Evolutionary conservation across 1,140 invertebrate genomes (phyloP), one percentile per base, ranked within the genome.

Genomic region (Drosophila ananassae): DNA sequence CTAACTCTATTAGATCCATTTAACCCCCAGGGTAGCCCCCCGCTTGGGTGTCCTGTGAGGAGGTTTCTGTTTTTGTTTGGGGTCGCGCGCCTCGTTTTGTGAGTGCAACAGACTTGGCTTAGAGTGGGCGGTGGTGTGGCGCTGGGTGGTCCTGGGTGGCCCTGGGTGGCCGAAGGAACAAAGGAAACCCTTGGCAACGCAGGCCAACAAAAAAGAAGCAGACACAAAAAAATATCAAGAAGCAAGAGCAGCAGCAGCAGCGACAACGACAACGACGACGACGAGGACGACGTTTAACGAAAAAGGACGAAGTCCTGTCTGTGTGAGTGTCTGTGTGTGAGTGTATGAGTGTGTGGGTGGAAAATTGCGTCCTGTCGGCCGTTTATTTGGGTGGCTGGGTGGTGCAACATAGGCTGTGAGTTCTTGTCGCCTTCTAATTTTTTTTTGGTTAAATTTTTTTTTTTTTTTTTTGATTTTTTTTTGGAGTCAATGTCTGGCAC

Each of bases 101-200:
- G 76, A 81, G 81, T 87, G 82, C 82, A 87, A 81, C 81, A 87
- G 82, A 87, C 82, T 85, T 85, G 76, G 59, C 63, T 59, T 73
- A 50, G 8, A 32, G 25, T 21, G 28, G 58, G 41, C 24, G 39
- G 30, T 2, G 25, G 30, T 28, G 22, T 8, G 13, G 3, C 24
- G 2, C 9, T 22, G 46, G 17, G 4, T 12, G 46, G 17, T 8
- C 22, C 34, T 8, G 47, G 41, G 37, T 50, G 32, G 54, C 41
- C 21, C 34, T 47, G 55, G 68, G 52, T 52, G 58, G 53, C 56
- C 54, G 71, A 48, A 54, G 66, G 66, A 90, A 91, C 89, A 91
- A 91, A 91, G 89, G 76, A 91, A 91, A 90, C 89, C 84, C 84
- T 87, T 91, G 74, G 89, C 84, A 91, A 90, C 89, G 89, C 84